Evolutionary conservation across 1,140 invertebrate genomes (phyloP).

Genomic region (Neodiprion pinetum): DNA sequence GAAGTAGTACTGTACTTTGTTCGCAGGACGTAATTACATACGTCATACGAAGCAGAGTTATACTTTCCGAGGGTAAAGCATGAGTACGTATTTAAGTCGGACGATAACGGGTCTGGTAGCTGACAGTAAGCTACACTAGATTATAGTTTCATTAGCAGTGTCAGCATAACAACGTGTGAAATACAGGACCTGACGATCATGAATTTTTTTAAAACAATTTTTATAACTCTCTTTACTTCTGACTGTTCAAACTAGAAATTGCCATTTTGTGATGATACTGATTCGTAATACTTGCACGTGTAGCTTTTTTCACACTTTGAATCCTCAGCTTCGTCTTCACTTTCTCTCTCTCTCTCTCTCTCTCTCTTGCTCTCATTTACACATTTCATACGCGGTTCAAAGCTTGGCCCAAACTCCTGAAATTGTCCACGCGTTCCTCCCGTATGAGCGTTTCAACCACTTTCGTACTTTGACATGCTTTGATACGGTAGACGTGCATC

Average conservation of each 20-base stretch:
- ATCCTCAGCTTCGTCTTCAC: not conserved
- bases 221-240: slow-evolving; percentile 28
- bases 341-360: slow-evolving; percentile 8
- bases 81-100: too few relatives aligned
- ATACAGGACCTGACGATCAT: not conserved
- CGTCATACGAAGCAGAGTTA: too few relatives aligned
- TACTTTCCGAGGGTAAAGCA: too few relatives aligned
- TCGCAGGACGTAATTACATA: too few relatives aligned
- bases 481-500: not conserved
- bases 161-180: too few relatives aligned
- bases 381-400: not conserved
- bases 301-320: slow-evolving; percentile 15
- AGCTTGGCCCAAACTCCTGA: too few relatives aligned
- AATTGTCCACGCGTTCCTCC: not conserved
- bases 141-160: too few relatives aligned
- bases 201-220: slow-evolving; percentile 8
- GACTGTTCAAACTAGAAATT: slow-evolving; percentile 50
- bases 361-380: slow-evolving; percentile 9
- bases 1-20: too few relatives aligned
- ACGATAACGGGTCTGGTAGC: too few relatives aligned
- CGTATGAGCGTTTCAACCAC: not conserved
- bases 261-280: not conserved
- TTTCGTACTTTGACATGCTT: not conserved
- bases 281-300: not conserved
- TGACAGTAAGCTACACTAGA: too few relatives aligned